Base-by-base conservation (phyloP, 2,888 invertebrate genomes). In the Synanthedon tipuliformis region DNA sequence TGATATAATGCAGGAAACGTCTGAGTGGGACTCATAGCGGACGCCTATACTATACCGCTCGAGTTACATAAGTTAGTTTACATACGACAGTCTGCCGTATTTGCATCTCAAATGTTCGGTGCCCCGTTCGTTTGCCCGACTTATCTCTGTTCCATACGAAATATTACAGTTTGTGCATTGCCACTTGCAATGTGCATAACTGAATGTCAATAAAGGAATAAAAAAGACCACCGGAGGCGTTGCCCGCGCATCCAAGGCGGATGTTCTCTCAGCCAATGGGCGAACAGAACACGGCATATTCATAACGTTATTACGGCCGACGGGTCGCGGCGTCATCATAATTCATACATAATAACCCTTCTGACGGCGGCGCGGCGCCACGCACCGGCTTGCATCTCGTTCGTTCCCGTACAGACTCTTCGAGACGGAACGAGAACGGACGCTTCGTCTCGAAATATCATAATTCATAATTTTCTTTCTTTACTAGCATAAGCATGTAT, bases 321-420 rank as follows among this genome's bases (percentile, higher is more conserved):
- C 84, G 80, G 78, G 80, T 71, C 66, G 75, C 83, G 78, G 78
- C 81, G 81, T 83, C 85, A 78, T 88, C 87, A 88, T 88, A 88
- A 88, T 83, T 88, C 88, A 88, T 88, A 87, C 68, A 87, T 87
- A 87, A 87, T 87, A 88, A 88, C 88, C 88, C 88, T 86, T 87
- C 81, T 76, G 78, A 78, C 77, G 78, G 61, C 71, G 69, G 63
- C 72, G 72, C 76, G 71, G 64, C 74, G 77, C 78, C 69, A 67
- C 68, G 75, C 74, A 71, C 61, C 65, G 78, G 77, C 72, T 76
- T 80, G 73, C 79, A 68, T 76, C 82, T 82, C 85, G 62, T 76
- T 81, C 83, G 58, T 70, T 61, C 78, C 51, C 69, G 61, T 57
- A 58, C 56, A 41, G 51, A 52, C 59, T 59, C 60, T 65, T 61